A percentile compares a stretch with the other conserved stretches of the same genome.
These are phyloP conservation scores for Andrena praecox DNA, from an alignment of 2,888 invertebrate species.

Conservation along the genomic window DNA sequence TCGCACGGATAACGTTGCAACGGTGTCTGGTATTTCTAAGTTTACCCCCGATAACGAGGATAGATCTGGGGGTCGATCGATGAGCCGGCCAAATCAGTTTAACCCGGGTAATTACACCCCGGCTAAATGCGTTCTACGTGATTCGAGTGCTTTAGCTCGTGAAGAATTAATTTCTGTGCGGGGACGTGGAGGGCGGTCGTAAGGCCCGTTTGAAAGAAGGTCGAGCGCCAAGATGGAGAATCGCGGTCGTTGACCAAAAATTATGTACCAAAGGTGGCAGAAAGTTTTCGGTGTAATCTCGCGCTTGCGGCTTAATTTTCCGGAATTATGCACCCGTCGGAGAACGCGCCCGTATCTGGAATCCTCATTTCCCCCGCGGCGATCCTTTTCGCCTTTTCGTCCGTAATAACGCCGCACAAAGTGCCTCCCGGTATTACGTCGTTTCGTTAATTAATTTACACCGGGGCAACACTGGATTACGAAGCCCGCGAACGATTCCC, in stretches of 20 bases:
- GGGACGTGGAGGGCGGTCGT: background rate
- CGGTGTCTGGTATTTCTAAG: constrained; percentile 6
- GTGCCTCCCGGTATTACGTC: constrained; percentile 44
- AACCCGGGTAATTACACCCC: background rate
- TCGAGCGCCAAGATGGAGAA: background rate
- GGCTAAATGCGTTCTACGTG: background rate
- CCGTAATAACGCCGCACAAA: constrained; percentile 60
- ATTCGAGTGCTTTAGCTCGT: background rate
- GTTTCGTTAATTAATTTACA: constrained; percentile 70
- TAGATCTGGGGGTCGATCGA: constrained; percentile 22
- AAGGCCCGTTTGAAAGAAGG: background rate
- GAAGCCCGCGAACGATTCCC: constrained; percentile 41
- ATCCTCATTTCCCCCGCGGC: constrained; percentile 47
- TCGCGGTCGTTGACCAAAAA: constrained; percentile 30
- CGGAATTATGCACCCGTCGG: constrained; percentile 49
- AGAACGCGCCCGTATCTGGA: constrained; percentile 47
- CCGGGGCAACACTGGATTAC: constrained; percentile 57
- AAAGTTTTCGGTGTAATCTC: constrained; percentile 62
- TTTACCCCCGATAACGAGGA: constrained; percentile 32
- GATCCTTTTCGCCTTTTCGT: constrained; percentile 65
- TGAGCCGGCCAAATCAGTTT: background rate
- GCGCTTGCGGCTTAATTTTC: constrained; percentile 64
- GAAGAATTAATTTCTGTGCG: constrained; percentile 5
- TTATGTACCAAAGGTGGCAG: constrained; percentile 35
- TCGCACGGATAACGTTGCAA: constrained; percentile 42